Conservation (phyloP, 2,113 vertebrate species). For the Syrmaticus mikado region DNA sequence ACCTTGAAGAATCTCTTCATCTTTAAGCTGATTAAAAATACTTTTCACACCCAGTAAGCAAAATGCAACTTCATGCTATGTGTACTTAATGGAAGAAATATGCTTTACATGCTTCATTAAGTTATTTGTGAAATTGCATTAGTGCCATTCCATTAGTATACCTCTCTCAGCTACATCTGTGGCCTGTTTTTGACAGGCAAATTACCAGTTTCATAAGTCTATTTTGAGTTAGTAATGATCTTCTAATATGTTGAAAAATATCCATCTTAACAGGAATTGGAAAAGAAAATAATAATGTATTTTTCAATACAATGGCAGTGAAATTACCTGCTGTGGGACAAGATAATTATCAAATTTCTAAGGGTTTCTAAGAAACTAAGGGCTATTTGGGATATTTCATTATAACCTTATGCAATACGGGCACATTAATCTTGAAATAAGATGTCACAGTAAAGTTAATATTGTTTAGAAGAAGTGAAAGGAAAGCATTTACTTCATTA, state of each 20-base stretch:
- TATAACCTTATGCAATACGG: constrained; percentile 1
- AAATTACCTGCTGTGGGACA: constrained; percentile 4
- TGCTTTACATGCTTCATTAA: constrained; percentile 79
- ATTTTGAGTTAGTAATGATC: constrained; percentile 65
- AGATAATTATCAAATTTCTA: constrained; percentile 55
- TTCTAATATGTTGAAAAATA: constrained; percentile 66
- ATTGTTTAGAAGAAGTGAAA: constrained; percentile 2
- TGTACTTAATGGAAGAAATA: constrained; percentile 79
- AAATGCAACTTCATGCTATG: constrained; percentile 69
- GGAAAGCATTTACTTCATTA: neutral
- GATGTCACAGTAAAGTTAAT: constrained; percentile 9
- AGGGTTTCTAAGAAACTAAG: neutral
- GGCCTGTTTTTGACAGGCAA: constrained; percentile 71
- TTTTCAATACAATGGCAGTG: constrained; percentile 45
- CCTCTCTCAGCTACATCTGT: constrained; percentile 67
- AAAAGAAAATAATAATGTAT: constrained; percentile 55
- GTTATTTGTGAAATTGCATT: constrained; percentile 81
- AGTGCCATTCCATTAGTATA: constrained; percentile 74
- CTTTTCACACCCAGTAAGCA: constrained; percentile 75
- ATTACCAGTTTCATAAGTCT: constrained; percentile 72
- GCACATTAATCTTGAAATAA: constrained; percentile 51
- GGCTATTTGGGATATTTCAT: constrained; percentile 27
- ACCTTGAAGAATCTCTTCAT: constrained; percentile 74
- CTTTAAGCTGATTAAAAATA: constrained; percentile 76
- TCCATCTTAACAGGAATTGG: constrained; percentile 29